A percentile compares a stretch with the other conserved stretches of the same genome.
Evolutionary conservation across 2,888 invertebrate species (phyloP).

Genomic region (Drosophila subquinaria): DNA sequence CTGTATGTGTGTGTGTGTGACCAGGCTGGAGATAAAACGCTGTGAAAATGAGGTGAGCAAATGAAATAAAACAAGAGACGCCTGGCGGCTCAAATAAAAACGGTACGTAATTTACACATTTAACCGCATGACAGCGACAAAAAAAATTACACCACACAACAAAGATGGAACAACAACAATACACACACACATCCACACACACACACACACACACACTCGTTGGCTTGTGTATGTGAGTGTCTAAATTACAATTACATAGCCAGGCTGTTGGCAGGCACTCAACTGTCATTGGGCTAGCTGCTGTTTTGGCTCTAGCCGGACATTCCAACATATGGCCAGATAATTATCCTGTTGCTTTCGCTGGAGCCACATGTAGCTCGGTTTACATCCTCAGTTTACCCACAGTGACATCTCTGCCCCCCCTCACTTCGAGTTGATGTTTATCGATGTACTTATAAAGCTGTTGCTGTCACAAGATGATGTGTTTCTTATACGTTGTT

Average conservation of each 20-base stretch:
- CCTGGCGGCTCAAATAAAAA: slow-evolving; percentile 67
- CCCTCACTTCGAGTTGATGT: slow-evolving; percentile 50
- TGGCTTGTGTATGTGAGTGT: slow-evolving; percentile 23
- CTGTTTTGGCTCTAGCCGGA: slow-evolving; percentile 52
- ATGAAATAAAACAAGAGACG: slow-evolving; percentile 68
- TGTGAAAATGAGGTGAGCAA: slow-evolving; percentile 70
- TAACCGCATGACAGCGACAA: slow-evolving; percentile 71
- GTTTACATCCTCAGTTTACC: slow-evolving; percentile 32
- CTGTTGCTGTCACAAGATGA: slow-evolving; percentile 39
- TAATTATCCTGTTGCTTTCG: slow-evolving; percentile 75
- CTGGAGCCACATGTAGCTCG: slow-evolving; percentile 40
- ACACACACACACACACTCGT: not conserved
- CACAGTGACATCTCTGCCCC: slow-evolving; percentile 20
- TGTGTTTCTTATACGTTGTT: slow-evolving; percentile 30
- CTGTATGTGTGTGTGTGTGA: slow-evolving; percentile 28
- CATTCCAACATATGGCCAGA: slow-evolving; percentile 70
- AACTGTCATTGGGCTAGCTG: slow-evolving; percentile 41
- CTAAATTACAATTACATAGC: slow-evolving; percentile 74
- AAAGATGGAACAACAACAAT: slow-evolving; percentile 8
- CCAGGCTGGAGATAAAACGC: slow-evolving; percentile 63
- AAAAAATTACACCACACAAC: slow-evolving; percentile 55
- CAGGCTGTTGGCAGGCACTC: slow-evolving; percentile 41
- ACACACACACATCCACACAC: not conserved
- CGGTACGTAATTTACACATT: slow-evolving; percentile 77
- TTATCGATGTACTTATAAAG: slow-evolving; percentile 60